Evolutionary conservation across 1,140 invertebrate genomes (phyloP).

Genomic region (Dendrolimus kikuchii): DNA sequence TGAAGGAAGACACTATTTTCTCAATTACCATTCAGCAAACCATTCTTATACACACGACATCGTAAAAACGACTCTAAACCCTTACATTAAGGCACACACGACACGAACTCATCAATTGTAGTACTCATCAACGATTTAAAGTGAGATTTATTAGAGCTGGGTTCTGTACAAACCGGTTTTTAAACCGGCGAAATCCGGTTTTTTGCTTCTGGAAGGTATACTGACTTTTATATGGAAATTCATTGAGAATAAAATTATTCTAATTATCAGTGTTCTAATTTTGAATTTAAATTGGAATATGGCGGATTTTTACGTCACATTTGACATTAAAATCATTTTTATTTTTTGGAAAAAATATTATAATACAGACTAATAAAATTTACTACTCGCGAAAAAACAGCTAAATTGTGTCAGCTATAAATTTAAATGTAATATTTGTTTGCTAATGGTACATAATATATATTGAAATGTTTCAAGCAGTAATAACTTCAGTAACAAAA

Average conservation of each 20-base stretch:
- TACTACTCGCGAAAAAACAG: too few relatives aligned
- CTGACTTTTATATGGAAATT: background rate
- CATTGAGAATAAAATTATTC: background rate
- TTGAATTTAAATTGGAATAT: too few relatives aligned
- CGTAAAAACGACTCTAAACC: constrained; percentile 15
- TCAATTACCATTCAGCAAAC: constrained; percentile 1
- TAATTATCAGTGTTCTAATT: too few relatives aligned
- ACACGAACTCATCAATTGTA: constrained; percentile 4
- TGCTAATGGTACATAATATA: too few relatives aligned
- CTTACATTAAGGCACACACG: constrained; percentile 17
- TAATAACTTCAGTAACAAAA: too few relatives aligned
- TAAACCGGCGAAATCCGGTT: constrained; percentile 21
- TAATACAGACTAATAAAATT: too few relatives aligned
- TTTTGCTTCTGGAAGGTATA: constrained; percentile 5
- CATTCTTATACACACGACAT: background rate
- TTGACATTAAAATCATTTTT: too few relatives aligned
- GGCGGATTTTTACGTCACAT: too few relatives aligned
- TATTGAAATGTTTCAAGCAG: too few relatives aligned
- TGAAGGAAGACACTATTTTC: constrained; percentile 40
- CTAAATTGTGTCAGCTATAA: too few relatives aligned
- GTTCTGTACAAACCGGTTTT: constrained; percentile 34
- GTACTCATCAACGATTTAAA: constrained; percentile 18
- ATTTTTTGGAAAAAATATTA: too few relatives aligned
- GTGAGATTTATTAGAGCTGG: constrained; percentile 37
- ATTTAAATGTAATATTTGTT: too few relatives aligned